Evolutionary conservation across 2,888 invertebrate genomes (phyloP).

Genomic region (Xylota sylvarum): DNA sequence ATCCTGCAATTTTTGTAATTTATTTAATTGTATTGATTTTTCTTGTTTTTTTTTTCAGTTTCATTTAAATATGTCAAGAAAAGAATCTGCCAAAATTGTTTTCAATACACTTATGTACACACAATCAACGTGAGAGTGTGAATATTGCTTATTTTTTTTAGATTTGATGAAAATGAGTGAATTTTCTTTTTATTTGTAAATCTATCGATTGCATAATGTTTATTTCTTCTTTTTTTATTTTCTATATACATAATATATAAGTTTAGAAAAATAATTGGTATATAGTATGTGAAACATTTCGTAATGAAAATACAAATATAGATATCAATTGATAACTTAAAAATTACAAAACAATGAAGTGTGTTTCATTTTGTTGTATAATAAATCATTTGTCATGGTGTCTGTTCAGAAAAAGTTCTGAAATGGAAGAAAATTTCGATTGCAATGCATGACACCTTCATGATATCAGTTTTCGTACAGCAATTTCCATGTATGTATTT

Average conservation of each 20-base stretch:
- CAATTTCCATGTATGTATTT: too few species aligned
- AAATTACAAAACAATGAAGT: conserved; percentile 19
- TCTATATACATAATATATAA: conserved; percentile 32
- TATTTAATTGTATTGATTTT: conserved; percentile 30
- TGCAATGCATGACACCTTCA: too few species aligned
- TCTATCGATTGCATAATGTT: conserved; percentile 48
- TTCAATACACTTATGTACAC: conserved; percentile 19
- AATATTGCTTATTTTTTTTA: conserved; percentile 19
- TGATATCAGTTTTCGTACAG: too few species aligned
- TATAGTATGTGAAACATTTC: conserved; percentile 57
- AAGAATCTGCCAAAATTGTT: conserved; percentile 36
- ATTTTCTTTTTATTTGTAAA: conserved; percentile 26
- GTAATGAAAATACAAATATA: conserved; percentile 61
- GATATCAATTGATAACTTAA: conserved; percentile 63
- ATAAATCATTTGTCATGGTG: background rate
- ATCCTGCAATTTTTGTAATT: conserved; percentile 7
- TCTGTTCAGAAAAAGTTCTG: too few species aligned
- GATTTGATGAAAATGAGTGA: conserved; percentile 2
- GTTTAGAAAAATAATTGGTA: conserved; percentile 58
- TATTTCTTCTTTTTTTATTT: conserved; percentile 39
- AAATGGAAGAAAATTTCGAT: too few species aligned
- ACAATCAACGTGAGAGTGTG: conserved; percentile 31
- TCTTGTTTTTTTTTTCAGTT: conserved; percentile 8
- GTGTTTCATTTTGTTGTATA: conserved; percentile 2
- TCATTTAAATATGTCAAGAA: conserved; percentile 3